Percentiles rank a stretch among this genome's conserved stretches.
Evolutionary conservation across 2,888 invertebrate species (phyloP).

Genomic region (Punctoribates punctum): DNA sequence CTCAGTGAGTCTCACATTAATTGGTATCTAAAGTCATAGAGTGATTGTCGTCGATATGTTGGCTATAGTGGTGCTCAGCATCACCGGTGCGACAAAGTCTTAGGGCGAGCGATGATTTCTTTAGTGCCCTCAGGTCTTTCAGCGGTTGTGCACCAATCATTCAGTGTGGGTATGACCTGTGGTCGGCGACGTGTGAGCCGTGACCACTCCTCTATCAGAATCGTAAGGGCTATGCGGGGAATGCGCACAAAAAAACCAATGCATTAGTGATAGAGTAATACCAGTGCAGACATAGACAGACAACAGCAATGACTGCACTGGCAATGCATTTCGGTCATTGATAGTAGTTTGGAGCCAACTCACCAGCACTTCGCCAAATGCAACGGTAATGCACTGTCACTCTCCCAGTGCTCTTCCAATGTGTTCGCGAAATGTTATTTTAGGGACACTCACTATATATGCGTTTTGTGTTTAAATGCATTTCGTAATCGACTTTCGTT

Average conservation of each 20-base stretch:
- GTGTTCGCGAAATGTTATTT: constrained; percentile 28
- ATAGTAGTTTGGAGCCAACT: constrained; percentile 28
- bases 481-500: constrained; percentile 23
- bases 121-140: constrained; percentile 21
- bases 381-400: constrained; percentile 35
- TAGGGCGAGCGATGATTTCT: constrained; percentile 28
- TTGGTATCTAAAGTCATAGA: background rate
- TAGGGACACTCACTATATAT: constrained; percentile 24
- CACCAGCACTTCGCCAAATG: constrained; percentile 30
- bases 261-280: constrained; percentile 31
- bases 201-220: constrained; percentile 33
- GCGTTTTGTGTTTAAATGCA: constrained; percentile 15
- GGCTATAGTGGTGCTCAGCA: background rate
- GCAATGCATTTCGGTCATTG: constrained; percentile 34
- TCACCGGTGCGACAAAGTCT: constrained; percentile 27
- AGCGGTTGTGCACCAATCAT: background rate
- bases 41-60: constrained; percentile 1
- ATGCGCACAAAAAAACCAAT: constrained; percentile 14
- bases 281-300: constrained; percentile 26
- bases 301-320: constrained; percentile 21
- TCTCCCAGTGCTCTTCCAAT: constrained; percentile 1
- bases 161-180: constrained; percentile 37
- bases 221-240: constrained; percentile 23
- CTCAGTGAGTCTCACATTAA: background rate
- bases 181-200: constrained; percentile 35